Base-by-base conservation (phyloP, 2,797 vertebrate species). In the Sebastes oblongus region DNA sequence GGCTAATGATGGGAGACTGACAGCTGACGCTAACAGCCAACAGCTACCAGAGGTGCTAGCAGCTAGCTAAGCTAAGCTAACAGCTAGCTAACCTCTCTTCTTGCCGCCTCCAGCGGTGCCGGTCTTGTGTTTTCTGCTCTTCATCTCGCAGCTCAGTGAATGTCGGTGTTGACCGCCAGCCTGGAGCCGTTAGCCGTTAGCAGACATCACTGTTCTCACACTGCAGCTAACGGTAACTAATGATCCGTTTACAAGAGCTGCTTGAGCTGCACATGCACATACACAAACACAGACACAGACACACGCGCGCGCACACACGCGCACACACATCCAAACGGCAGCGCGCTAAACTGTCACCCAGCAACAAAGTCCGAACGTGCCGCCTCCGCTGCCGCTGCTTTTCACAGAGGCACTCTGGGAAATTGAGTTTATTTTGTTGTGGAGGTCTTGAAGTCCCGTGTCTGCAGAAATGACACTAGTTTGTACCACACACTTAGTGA, bases 71-170 rank as follows among this genome's bases (percentile, higher is more conserved):
- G 77, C 78, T 75, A 74, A 72, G 68, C 80, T 77, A 82, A 88
- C 36, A 75, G 58, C 71, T 42, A 66, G 4, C 70, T 84, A 69
- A 96, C 96, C 93, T 95, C 93, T 96, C 70, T 72, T 94, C 86
- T 81, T 95, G 80, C 72, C 86, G 84, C 66, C 78, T 85, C 91
- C 94, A 71, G 83, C 29, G 86, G 85, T 94, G n/a, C 56, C 69
- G 29, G 81, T 24, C 78, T 88, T 93, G 6, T 77, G 66, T 39
- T 88, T 94, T 82, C 89, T 93, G 89, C 83, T 94, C 90, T 95
- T 96, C 96, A 96, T 96, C 34, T 65, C 88, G 89, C 75, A 61
- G 60, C 36, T 88, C 81, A 80, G 18, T 46, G 39, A 74, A 66
- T 5, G 64, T 16, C 14, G 11, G 24, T 5, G 9, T n/a, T 54